A percentile compares a stretch with the other conserved stretches of the same genome.
Conservation (phyloP, 2,888 invertebrate species). For the Sinodicranocentrus sp. region DNA sequence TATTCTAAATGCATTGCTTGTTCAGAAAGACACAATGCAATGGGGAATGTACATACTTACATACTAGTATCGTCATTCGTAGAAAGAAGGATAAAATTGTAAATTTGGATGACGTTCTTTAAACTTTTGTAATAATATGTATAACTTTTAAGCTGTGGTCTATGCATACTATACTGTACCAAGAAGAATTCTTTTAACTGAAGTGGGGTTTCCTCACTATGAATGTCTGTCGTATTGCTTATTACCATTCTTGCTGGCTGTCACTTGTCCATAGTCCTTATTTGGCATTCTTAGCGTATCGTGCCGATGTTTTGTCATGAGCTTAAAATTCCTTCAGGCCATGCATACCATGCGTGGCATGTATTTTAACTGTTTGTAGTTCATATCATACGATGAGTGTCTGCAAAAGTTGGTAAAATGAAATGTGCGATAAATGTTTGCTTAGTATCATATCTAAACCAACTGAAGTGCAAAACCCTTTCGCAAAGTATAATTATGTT, state of each 20-base stretch:
- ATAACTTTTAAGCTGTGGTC: not conserved
- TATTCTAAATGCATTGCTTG: too few species aligned
- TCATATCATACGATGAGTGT: not conserved
- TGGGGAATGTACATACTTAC: too few species aligned
- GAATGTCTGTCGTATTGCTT: not conserved
- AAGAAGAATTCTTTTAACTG: not conserved
- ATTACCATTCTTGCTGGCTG: constrained; percentile 36
- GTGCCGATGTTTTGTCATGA: constrained; percentile 20
- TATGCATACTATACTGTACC: not conserved
- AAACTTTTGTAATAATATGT: too few species aligned
- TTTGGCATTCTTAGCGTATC: constrained; percentile 49
- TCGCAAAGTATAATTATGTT: not conserved
- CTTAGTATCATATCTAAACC: not conserved
- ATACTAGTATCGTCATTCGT: too few species aligned
- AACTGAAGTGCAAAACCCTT: too few species aligned
- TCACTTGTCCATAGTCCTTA: constrained; percentile 56
- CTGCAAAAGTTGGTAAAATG: not conserved
- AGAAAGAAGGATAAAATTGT: too few species aligned
- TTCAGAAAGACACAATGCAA: too few species aligned
- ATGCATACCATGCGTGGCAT: not conserved
- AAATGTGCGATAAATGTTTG: constrained; percentile 18
- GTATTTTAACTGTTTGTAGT: not conserved
- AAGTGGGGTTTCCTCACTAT: not conserved
- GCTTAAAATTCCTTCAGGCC: constrained; percentile 21
- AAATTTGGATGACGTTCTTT: too few species aligned